These are phyloP conservation scores for Morbakka virulenta DNA, from an alignment of 30 jellyfish, hydroid and myxozoan species.

Conservation along the genomic window DNA sequence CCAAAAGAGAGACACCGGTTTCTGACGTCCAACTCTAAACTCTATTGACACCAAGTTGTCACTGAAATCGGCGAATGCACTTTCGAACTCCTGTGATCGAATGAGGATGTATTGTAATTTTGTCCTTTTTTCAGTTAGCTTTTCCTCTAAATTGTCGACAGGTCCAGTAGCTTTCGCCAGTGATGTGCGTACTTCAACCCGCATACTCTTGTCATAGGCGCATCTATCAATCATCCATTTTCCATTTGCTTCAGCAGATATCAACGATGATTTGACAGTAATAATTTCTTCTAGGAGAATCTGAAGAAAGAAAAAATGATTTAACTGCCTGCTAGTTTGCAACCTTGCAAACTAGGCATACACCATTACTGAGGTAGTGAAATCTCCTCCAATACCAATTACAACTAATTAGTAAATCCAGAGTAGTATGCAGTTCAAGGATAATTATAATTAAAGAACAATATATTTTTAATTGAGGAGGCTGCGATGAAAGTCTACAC, in stretches of 20 bases:
- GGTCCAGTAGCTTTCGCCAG: constrained; percentile 42
- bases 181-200: constrained; percentile 66
- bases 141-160: constrained; percentile 64
- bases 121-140: constrained; percentile 54
- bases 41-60: constrained; percentile 70
- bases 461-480: too few species aligned
- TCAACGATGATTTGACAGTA: constrained; percentile 41
- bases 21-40: constrained; percentile 52
- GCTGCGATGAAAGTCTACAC: too few species aligned
- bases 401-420: too few species aligned
- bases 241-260: constrained; percentile 75
- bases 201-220: constrained; percentile 58
- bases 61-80: constrained; percentile 55
- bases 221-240: constrained; percentile 68
- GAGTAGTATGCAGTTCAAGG: too few species aligned
- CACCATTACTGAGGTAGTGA: too few species aligned
- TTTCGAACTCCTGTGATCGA: constrained; percentile 60
- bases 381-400: too few species aligned
- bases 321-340: too few species aligned
- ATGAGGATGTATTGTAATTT: constrained; percentile 60
- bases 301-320: constrained; percentile 37
- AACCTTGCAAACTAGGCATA: too few species aligned
- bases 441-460: too few species aligned
- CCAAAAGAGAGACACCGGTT: constrained; percentile 60
- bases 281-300: constrained; percentile 62